Percentiles rank a stretch among this genome's conserved stretches.
These are phyloP conservation scores for Phrynocephalus forsythii DNA, from an alignment of 2,797 vertebrate genomes.

Conservation along the genomic window DNA sequence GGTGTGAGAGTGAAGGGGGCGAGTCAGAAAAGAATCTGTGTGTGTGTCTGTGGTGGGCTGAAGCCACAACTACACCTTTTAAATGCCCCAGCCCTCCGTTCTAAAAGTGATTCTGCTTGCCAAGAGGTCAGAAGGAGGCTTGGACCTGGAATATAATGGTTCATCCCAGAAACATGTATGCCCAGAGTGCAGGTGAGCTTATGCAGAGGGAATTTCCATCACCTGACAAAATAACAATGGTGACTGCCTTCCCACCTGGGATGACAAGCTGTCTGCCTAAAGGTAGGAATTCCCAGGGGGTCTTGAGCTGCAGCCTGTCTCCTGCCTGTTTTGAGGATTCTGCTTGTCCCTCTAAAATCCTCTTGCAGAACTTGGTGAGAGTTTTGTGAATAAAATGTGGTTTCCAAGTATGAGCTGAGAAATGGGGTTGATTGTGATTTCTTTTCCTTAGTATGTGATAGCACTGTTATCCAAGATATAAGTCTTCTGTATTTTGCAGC, in stretches of 20 bases:
- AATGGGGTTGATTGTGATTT: background rate
- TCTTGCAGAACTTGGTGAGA: background rate
- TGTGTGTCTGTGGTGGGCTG: no score
- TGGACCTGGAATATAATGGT: no score
- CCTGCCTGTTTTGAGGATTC: no score
- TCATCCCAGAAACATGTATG: background rate
- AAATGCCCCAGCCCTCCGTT: background rate
- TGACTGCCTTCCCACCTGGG: background rate
- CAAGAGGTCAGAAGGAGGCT: background rate
- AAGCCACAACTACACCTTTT: background rate
- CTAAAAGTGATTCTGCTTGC: background rate
- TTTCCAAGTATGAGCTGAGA: background rate
- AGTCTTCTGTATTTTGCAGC: background rate
- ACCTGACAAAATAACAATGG: background rate
- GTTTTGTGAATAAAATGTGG: no score
- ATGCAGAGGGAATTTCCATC: background rate
- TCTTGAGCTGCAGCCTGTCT: no score
- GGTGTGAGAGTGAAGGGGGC: background rate
- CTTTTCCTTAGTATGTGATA: no score
- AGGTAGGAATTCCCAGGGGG: no score
- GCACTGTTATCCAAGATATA: background rate
- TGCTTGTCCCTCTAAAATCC: background rate
- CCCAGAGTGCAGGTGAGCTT: background rate
- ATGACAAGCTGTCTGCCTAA: background rate
- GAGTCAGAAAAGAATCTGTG: background rate